Evolutionary conservation across 2,888 invertebrate genomes (phyloP).

Genomic region (Amiota mariae): DNA sequence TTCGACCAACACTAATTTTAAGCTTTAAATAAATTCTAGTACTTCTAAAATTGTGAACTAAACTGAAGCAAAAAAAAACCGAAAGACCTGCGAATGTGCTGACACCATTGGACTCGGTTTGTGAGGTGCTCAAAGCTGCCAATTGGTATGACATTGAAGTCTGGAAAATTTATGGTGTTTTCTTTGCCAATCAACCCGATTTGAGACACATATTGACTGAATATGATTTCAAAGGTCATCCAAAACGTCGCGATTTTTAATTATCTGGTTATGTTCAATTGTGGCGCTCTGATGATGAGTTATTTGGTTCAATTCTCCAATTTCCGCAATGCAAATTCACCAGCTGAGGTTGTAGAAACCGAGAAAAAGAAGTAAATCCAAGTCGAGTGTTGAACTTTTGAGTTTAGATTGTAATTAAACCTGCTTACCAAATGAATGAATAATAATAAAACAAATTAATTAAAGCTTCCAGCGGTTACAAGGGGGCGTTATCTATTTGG

Average conservation of each 20-base stretch:
- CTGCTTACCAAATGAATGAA: not conserved
- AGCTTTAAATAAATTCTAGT: too few species aligned
- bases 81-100: slow-evolving; percentile 99
- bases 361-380: slow-evolving; percentile 55
- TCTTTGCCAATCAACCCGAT: slow-evolving; percentile 98
- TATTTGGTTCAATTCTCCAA: slow-evolving; percentile 81
- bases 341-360: slow-evolving; percentile 78
- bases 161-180: slow-evolving; percentile 99
- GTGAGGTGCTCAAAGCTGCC: slow-evolving; percentile 88
- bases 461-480: too few species aligned
- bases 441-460: slow-evolving; percentile 1
- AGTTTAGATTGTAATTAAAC: slow-evolving; percentile 19
- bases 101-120: slow-evolving; percentile 89
- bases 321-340: slow-evolving; percentile 81
- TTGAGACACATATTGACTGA: slow-evolving; percentile 96
- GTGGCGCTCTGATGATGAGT: slow-evolving; percentile 30
- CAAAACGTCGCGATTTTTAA: slow-evolving; percentile 97
- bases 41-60: too few species aligned
- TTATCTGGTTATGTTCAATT: slow-evolving; percentile 97
- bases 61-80: too few species aligned
- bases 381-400: slow-evolving; percentile 6
- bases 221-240: slow-evolving; percentile 99
- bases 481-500: too few species aligned
- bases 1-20: too few species aligned
- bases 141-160: slow-evolving; percentile 97